Evolutionary conservation across 2,888 invertebrate species (phyloP).

Genomic region (Trachelus iudaicus): DNA sequence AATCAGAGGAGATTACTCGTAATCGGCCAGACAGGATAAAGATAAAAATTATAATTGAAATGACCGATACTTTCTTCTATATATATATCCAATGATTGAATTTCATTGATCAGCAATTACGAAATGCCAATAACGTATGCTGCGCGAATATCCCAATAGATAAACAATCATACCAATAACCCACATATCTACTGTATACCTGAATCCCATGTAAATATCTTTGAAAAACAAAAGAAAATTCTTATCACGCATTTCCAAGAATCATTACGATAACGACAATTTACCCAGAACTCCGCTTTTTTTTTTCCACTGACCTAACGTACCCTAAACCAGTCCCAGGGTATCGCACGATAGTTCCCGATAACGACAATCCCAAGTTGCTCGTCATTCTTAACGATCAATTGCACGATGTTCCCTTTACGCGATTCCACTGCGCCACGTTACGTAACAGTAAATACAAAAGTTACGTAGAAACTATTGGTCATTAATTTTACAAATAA

Average conservation of each 20-base stretch:
- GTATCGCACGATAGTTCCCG: slow-evolving; percentile 3
- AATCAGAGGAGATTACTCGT: not conserved
- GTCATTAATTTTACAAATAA: slow-evolving; percentile 10
- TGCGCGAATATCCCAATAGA: no score
- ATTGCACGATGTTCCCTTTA: slow-evolving; percentile 19
- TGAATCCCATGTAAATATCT: not conserved
- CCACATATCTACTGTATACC: no score
- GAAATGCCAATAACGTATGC: no score
- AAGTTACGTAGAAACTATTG: not conserved
- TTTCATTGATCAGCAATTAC: no score
- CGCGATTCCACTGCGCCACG: no score
- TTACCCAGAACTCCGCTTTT: not conserved
- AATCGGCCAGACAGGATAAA: not conserved
- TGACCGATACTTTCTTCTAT: no score
- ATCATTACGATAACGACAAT: not conserved
- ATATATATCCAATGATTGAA: no score
- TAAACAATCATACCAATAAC: no score
- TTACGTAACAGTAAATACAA: not conserved
- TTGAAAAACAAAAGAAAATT: not conserved
- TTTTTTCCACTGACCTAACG: not conserved
- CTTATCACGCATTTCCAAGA: not conserved
- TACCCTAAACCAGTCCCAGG: no score
- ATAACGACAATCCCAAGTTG: not conserved
- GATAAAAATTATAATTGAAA: not conserved
- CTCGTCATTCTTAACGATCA: slow-evolving; percentile 21